phyloP scores from a whole-genome alignment of 2,888 invertebrate genomes.

The Drosophila mimica region DNA sequence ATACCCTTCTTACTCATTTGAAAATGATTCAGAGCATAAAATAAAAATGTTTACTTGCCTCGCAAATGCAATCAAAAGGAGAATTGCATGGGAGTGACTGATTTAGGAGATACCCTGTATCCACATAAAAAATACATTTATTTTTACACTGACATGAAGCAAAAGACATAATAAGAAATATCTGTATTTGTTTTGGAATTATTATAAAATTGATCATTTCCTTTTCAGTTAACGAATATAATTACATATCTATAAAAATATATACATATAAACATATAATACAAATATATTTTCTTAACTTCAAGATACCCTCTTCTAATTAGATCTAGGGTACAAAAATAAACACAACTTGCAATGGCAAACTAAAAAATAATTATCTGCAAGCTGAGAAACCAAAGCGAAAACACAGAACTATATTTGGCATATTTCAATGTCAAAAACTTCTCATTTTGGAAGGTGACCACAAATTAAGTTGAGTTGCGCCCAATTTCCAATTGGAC shows the following conservation, averaged over 20 bases:
- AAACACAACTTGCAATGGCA: not conserved
- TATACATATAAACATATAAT: not conserved
- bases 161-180: not conserved
- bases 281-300: not conserved
- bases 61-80: slow-evolving; percentile 2
- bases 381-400: not conserved
- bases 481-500: not conserved
- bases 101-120: not conserved
- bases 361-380: slow-evolving; percentile 1
- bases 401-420: not conserved
- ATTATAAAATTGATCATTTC: not conserved
- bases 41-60: not conserved
- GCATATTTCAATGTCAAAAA: not conserved
- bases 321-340: not conserved
- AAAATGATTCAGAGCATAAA: not conserved
- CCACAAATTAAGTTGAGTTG: no score
- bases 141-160: not conserved
- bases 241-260: not conserved
- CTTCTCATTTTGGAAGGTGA: not conserved
- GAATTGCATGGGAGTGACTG: not conserved
- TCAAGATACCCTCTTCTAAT: not conserved
- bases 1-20: not conserved
- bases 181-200: not conserved
- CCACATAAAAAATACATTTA: not conserved
- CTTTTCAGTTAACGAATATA: not conserved